A percentile compares a stretch with the other conserved stretches of the same genome.
phyloP scores from a whole-genome alignment of 2,888 invertebrate species.

The Fissipunctia ypsillon region DNA sequence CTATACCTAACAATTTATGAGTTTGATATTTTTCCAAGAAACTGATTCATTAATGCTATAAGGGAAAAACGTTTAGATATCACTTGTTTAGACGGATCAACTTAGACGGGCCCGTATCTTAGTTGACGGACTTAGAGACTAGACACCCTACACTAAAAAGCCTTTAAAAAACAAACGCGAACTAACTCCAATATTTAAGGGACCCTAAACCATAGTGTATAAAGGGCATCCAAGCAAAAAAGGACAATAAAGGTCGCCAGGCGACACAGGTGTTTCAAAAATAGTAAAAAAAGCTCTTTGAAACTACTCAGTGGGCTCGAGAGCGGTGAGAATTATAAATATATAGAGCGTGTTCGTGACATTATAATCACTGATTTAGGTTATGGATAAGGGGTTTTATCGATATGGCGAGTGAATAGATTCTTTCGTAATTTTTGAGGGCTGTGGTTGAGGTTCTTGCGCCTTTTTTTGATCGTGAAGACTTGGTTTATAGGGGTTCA shows the following conservation, averaged over 20 bases:
- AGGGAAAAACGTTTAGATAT: slow-evolving; percentile 13
- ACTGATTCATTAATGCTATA: slow-evolving; percentile 38
- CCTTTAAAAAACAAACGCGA: slow-evolving; percentile 16
- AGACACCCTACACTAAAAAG: neutral
- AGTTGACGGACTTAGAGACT: no score
- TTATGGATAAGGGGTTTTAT: neutral
- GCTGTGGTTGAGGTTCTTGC: neutral
- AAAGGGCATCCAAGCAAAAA: slow-evolving; percentile 68
- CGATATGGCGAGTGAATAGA: neutral
- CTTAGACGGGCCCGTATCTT: no score
- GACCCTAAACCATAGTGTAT: slow-evolving; percentile 61
- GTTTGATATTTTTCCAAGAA: slow-evolving; percentile 58
- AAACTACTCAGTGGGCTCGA: slow-evolving; percentile 81
- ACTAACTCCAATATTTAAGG: slow-evolving; percentile 59
- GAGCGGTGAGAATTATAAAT: slow-evolving; percentile 41
- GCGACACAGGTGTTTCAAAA: slow-evolving; percentile 80
- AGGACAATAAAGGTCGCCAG: slow-evolving; percentile 71
- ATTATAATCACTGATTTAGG: slow-evolving; percentile 52
- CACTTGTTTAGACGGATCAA: no score
- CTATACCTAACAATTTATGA: slow-evolving; percentile 41
- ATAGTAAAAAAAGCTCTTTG: slow-evolving; percentile 81
- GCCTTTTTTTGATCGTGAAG: neutral
- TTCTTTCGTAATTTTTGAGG: neutral
- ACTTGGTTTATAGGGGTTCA: neutral
- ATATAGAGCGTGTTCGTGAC: slow-evolving; percentile 38